These are phyloP conservation scores for Tragelaphus buxtoni DNA, from an alignment of 2,113 vertebrate species.

Conservation along the genomic window DNA sequence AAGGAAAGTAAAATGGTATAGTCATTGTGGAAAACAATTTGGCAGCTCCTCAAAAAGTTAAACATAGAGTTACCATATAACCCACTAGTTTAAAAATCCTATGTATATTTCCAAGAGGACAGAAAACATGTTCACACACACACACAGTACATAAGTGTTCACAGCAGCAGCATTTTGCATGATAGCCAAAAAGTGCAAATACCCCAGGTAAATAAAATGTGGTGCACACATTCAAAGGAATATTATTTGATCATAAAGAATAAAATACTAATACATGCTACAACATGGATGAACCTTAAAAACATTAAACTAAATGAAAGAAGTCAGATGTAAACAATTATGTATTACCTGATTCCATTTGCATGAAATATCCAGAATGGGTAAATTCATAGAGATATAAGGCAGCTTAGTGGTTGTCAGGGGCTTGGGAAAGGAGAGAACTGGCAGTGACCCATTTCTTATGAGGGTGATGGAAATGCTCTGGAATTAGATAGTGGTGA, in stretches of 20 bases:
- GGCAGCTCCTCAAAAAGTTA: background rate
- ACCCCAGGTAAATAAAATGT: background rate
- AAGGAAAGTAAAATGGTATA: background rate
- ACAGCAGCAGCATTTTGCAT: background rate
- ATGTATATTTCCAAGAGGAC: background rate
- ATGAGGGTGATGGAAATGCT: background rate
- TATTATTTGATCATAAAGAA: background rate
- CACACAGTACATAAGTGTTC: background rate
- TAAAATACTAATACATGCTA: background rate
- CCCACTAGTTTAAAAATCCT: background rate
- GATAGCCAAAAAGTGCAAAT: background rate
- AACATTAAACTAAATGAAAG: background rate
- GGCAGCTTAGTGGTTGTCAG: no score
- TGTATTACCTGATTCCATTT: background rate
- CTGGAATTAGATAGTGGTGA: background rate
- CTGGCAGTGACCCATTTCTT: background rate
- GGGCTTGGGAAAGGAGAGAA: background rate
- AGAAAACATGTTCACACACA: constrained; percentile 1
- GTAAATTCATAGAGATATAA: background rate
- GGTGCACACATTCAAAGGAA: background rate
- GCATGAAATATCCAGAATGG: background rate
- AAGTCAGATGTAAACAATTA: background rate
- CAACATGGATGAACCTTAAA: background rate
- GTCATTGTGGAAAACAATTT: background rate
- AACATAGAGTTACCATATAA: background rate